Evolutionary conservation across 2,888 invertebrate genomes (phyloP).

Genomic region (Brachyptera putata): DNA sequence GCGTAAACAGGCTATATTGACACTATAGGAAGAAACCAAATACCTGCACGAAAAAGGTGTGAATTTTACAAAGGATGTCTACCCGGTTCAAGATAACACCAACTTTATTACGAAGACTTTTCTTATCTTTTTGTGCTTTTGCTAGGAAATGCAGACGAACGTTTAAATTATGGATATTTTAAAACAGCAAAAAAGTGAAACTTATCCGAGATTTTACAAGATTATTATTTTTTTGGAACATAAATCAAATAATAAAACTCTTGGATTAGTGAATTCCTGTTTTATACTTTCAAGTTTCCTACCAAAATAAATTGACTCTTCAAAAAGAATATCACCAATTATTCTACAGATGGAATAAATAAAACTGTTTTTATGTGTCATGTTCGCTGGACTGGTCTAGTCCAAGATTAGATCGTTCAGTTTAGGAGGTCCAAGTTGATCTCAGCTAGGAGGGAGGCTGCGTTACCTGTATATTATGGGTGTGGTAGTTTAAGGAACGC

Average conservation of each 20-base stretch:
- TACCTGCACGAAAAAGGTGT: no score
- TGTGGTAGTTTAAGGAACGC: constrained; percentile 1
- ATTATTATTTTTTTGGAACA: not conserved
- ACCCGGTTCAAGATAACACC: not conserved
- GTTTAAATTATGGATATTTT: not conserved
- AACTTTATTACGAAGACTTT: not conserved
- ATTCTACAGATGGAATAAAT: not conserved
- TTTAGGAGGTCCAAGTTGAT: not conserved
- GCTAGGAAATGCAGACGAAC: not conserved
- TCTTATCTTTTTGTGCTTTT: not conserved
- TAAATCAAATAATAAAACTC: no score
- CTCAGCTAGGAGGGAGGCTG: not conserved
- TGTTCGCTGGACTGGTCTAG: not conserved
- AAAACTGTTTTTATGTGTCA: not conserved
- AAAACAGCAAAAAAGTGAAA: not conserved
- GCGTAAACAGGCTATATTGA: not conserved
- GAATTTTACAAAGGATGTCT: no score
- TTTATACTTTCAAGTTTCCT: not conserved
- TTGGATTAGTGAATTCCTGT: not conserved
- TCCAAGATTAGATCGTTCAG: constrained; percentile 8
- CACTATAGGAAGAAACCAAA: no score
- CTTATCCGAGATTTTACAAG: not conserved
- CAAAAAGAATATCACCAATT: not conserved
- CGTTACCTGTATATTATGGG: not conserved
- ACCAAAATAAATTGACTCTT: constrained; percentile 1